Evolutionary conservation across 2,113 vertebrate species (phyloP), one percentile per base, ranked within the genome.

Genomic region (Ceratotherium simum): DNA sequence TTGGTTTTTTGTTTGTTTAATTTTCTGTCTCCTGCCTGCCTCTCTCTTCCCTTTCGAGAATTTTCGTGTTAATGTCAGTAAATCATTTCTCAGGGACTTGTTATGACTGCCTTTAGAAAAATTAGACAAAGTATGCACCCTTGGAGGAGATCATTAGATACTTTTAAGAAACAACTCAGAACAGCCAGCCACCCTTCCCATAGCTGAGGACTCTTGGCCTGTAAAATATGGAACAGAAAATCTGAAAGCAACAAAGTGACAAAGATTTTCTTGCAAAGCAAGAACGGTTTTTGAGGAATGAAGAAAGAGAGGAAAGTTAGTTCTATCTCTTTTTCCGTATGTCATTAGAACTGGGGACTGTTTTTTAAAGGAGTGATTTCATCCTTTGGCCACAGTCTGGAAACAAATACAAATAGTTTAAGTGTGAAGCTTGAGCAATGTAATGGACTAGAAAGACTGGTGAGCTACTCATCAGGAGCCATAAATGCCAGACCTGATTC

Each of bases 61-160:
- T 95, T 86, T 95, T 91, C 42, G 25, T 72, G 31, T 86, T 84
- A 72, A 36, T 62, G n/a, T 84, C n/a, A 62, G 18, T 85, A 92
- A 79, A 58, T 91, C 81, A 83, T 72, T 92, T 92, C n/a, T 89
- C 64, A 89, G 58, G 48, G 54, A 84, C 21, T 84, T 84, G n/a
- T 95, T 96, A 39, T 89, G 73, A 81, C 58, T 65, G 67, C 42
- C 48, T 90, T 85, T 96, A 92, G 72, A 85, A 88, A 95, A 46
- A 58, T 89, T 91, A 91, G 67, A 86, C 9, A 56, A 70, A 82
- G 6, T 51, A 60, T 92, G 10, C 31, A 25, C 12, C 25, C 25
- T 65, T 75, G 7, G 13, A 92, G 12, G 21, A 82, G 12, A 62
- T 33, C 8, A 65, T 92, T 82, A 75, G 3, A 21, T 29, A 67